phyloP scores from a whole-genome alignment of 2,888 invertebrate genomes.

The Girardia tigrina region DNA sequence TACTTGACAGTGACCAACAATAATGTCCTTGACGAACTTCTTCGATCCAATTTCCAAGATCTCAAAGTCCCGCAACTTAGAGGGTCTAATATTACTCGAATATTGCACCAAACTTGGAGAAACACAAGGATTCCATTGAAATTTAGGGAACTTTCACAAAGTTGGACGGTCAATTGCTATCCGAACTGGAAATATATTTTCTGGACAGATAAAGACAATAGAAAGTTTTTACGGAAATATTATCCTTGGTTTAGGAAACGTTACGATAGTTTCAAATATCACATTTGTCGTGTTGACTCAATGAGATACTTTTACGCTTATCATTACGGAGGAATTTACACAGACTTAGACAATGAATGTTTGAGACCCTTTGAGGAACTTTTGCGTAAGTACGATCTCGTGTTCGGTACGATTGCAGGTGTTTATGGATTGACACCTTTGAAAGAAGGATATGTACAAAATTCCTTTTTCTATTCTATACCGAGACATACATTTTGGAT shows the following conservation, averaged over 20 bases:
- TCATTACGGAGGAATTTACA: conserved; percentile 33
- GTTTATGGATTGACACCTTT: background rate
- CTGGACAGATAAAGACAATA: conserved; percentile 46
- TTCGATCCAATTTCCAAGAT: too few species aligned
- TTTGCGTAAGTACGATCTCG: background rate
- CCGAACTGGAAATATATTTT: conserved; percentile 47
- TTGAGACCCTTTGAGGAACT: conserved; percentile 1
- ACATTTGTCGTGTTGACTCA: conserved; percentile 43
- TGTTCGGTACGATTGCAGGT: background rate
- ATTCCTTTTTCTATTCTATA: conserved; percentile 13
- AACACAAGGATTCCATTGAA: background rate
- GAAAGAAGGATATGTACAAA: conserved; percentile 7
- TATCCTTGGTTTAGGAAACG: conserved; percentile 41
- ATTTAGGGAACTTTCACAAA: background rate
- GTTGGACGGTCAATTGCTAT: conserved; percentile 31
- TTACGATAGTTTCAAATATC: conserved; percentile 42
- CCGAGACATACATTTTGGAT: background rate
- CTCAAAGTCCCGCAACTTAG: too few species aligned
- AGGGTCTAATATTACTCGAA: conserved; percentile 17
- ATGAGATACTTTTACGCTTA: conserved; percentile 27
- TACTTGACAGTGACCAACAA: too few species aligned
- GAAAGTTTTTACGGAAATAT: conserved; percentile 41
- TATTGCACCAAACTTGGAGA: conserved; percentile 30
- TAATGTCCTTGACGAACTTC: too few species aligned
- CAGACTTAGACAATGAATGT: conserved; percentile 28